Evolutionary conservation across 2,113 vertebrate species (phyloP).

Genomic region (Brienomyrus brachyistius): DNA sequence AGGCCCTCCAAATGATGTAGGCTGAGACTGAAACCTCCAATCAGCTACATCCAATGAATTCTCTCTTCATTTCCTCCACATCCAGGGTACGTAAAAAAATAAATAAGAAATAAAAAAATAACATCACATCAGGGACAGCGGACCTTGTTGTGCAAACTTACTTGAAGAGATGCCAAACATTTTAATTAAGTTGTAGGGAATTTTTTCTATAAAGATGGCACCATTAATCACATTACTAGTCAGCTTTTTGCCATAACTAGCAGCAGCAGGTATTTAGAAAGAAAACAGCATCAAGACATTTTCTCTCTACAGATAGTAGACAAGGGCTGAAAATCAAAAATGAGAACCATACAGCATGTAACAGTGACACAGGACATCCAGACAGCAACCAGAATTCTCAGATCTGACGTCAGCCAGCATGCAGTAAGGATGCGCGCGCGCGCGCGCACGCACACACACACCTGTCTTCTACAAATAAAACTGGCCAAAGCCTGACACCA

Average conservation of each 20-base stretch:
- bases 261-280: not conserved
- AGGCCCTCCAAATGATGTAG: constrained; percentile 13
- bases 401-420: not conserved
- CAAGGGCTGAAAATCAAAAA: not conserved
- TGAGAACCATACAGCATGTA: not conserved
- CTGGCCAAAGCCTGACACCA: not conserved
- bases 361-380: not conserved
- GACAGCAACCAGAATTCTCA: not conserved
- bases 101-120: not conserved
- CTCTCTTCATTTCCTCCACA: not conserved
- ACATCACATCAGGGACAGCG: not conserved
- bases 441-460: not conserved
- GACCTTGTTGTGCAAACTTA: not conserved
- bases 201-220: not conserved
- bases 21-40: not conserved
- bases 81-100: not conserved
- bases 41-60: not conserved
- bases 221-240: not conserved
- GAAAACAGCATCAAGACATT: not conserved
- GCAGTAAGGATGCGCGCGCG: not conserved
- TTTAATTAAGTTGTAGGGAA: not conserved
- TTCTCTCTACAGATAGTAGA: not conserved
- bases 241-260: not conserved
- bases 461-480: not conserved
- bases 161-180: not conserved